Evolutionary conservation across 2,888 invertebrate species (phyloP), one percentile per base, ranked within the genome.

Genomic region (Craniophora ligustri): DNA sequence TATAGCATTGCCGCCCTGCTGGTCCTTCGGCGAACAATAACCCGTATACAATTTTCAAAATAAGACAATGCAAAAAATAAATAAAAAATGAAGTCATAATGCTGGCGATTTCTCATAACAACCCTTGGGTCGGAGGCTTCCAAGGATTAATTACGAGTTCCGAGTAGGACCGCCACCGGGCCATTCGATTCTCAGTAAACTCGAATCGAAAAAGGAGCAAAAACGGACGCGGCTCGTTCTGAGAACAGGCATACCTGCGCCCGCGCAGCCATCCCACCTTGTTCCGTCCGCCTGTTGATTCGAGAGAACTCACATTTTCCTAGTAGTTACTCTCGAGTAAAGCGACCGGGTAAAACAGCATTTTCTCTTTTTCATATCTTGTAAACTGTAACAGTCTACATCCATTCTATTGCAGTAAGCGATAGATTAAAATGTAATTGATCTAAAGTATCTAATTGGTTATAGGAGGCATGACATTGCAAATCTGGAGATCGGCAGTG

Each of bases 81-180:
- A 80, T 79, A 84, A 86, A 85, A 87, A 85, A 81, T 82, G 68
- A 67, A 84, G 81, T 82, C 85, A 87, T 87, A 88, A 89, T 82
- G 82, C 79, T 82, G 82, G 86, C 85, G 88, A 89, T 91, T 90
- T 91, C 91, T 91, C 86, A 87, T 87, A 90, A 88, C 91, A 89
- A 89, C 90, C 92, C 89, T 90, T 79, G 86, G 86, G 85, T 89
- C 74, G 90, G 84, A 93, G 92, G 92, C 90, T 92, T 92, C 92
- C 88, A 88, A 88, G 92, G 92, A 92, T 92, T 92, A 92, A 93
- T 92, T 93, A 93, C 87, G 90, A 85, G 91, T 93, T 93, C 92
- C 87, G 87, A 90, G 92, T 93, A 93, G 89, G 85, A 73, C 88
- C 88, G 90, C 91, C 92, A 91, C 91, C 91, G 88, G 90, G 88